Conservation (phyloP, 2,888 invertebrate genomes). For the Hydriomena furcata region DNA sequence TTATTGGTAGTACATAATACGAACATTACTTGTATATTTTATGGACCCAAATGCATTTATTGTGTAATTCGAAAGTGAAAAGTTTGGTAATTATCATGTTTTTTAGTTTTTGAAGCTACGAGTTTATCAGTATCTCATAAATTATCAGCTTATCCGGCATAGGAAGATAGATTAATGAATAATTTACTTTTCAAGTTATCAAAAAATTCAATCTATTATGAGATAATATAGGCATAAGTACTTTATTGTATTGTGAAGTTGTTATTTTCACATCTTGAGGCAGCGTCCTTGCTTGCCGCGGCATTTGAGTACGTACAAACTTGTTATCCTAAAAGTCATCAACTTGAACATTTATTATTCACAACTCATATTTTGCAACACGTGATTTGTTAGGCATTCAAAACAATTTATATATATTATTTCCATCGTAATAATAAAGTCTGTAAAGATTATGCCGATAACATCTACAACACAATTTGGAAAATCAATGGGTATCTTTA, state of each 20-base stretch:
- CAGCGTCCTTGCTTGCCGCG: conserved; percentile 2
- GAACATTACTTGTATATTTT: neutral
- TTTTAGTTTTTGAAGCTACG: neutral
- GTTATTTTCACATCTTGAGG: neutral
- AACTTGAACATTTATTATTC: conserved; percentile 1
- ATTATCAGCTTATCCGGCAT: conserved; percentile 12
- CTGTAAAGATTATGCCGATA: conserved; percentile 6
- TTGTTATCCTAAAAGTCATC: conserved; percentile 15
- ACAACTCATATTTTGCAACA: neutral
- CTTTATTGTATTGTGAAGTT: neutral
- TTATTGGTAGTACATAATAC: neutral
- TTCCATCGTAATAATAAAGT: neutral
- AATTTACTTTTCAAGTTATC: conserved; percentile 2
- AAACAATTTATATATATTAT: neutral
- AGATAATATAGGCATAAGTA: neutral
- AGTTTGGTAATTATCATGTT: neutral
- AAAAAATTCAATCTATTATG: conserved; percentile 2
- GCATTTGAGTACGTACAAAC: conserved; percentile 2
- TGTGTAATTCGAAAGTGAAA: neutral
- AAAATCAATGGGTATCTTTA: conserved; percentile 58
- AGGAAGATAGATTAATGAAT: conserved; percentile 5
- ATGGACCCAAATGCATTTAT: neutral
- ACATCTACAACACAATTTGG: conserved; percentile 20
- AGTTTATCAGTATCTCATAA: conserved; percentile 11
- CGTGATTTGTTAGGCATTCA: neutral